Conservation (phyloP, 2,113 vertebrate species). For the Pangasianodon hypophthalmus region DNA sequence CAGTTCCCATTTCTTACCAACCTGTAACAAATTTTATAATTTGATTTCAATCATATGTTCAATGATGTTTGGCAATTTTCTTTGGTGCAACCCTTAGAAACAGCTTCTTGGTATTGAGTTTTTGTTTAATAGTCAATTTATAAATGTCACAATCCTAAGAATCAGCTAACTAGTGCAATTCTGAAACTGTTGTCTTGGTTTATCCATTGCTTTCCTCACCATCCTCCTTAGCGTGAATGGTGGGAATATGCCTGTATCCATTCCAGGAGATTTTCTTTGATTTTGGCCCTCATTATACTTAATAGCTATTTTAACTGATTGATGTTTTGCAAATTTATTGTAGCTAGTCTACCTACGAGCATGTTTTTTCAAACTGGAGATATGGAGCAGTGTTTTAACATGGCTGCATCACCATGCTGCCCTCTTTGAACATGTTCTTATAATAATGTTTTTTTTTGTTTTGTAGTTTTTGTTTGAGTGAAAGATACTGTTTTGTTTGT, state of each 20-base stretch:
- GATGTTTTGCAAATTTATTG: background rate
- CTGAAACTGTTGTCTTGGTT: background rate
- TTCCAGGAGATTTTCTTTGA: background rate
- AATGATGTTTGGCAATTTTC: background rate
- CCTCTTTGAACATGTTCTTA: background rate
- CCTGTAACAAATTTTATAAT: background rate
- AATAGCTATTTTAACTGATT: background rate
- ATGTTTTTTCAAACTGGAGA: background rate
- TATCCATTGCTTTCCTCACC: background rate
- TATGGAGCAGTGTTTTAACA: too few relatives aligned
- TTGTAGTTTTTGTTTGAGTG: background rate
- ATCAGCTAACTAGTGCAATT: background rate
- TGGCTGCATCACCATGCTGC: background rate
- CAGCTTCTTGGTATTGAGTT: background rate
- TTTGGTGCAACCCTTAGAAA: background rate
- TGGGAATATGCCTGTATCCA: background rate
- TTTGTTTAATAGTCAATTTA: background rate
- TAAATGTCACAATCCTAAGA: background rate
- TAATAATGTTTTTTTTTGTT: background rate
- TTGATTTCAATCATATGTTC: background rate
- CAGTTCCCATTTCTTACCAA: background rate
- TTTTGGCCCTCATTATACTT: background rate
- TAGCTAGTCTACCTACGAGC: background rate
- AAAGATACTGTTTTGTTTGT: background rate
- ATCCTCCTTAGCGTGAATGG: background rate